Percentiles rank a stretch among this genome's conserved stretches.
These are phyloP conservation scores for Monomorium pharaonis DNA, from an alignment of 1,140 invertebrate genomes.

Conservation along the genomic window DNA sequence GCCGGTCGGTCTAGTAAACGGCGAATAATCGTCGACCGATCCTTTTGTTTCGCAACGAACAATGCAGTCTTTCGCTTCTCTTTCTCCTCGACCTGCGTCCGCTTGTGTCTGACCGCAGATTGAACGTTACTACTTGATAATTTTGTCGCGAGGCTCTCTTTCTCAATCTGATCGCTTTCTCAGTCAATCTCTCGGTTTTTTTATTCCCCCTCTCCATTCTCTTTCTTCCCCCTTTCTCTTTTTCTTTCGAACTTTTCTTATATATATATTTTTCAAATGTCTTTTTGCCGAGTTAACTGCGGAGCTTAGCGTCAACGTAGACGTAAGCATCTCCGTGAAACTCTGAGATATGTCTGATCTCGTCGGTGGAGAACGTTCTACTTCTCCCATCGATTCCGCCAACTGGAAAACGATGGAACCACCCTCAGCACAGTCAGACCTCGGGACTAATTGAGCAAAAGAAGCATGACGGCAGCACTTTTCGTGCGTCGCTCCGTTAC, in stretches of 20 bases:
- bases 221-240: not conserved
- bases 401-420: slow-evolving; percentile 34
- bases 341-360: slow-evolving; percentile 34
- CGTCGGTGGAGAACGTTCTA: slow-evolving; percentile 24
- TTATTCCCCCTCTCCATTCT: not conserved
- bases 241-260: not conserved
- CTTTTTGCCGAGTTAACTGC: slow-evolving; percentile 51
- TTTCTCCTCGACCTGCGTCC: not conserved
- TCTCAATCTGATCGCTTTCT: not conserved
- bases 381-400: slow-evolving; percentile 37
- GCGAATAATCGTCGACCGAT: slow-evolving; percentile 71
- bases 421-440: slow-evolving; percentile 27
- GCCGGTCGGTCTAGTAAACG: slow-evolving; percentile 60
- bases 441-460: slow-evolving; percentile 54
- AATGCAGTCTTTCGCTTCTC: slow-evolving; percentile 54
- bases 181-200: not conserved
- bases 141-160: slow-evolving; percentile 36
- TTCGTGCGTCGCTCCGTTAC: not conserved
- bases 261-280: not conserved
- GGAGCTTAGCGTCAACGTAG: slow-evolving; percentile 40
- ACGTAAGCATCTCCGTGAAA: slow-evolving; percentile 25
- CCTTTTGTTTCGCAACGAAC: slow-evolving; percentile 65
- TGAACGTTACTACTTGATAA: slow-evolving; percentile 68
- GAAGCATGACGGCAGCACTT: slow-evolving; percentile 36
- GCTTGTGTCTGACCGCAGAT: slow-evolving; percentile 60